Evolutionary conservation across 2,113 vertebrate genomes (phyloP).

Genomic region (Salvelinus namaycush): DNA sequence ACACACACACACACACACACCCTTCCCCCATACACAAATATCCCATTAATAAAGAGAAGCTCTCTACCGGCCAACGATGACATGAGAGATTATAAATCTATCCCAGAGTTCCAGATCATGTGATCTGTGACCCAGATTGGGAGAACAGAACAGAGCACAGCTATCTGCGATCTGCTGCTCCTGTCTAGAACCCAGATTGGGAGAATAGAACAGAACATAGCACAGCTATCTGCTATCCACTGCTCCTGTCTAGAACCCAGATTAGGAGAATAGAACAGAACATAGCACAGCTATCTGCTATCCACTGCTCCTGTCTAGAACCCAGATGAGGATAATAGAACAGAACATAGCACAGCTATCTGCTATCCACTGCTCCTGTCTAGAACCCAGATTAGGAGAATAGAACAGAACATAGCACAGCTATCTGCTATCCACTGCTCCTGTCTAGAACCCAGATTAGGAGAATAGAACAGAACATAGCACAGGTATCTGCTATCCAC

Average conservation of each 20-base stretch:
- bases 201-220: neutral
- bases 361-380: no score
- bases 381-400: no score
- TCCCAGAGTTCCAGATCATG: neutral
- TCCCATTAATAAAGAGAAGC: no score
- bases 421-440: no score
- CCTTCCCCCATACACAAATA: no score
- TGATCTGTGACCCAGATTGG: neutral
- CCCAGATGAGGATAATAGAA: neutral
- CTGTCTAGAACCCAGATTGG: no score
- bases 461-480: neutral
- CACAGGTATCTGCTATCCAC: constrained; percentile 4
- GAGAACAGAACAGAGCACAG: no score
- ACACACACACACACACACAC: no score
- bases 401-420: no score
- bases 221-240: constrained; percentile 7
- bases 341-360: no score
- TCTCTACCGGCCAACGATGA: neutral
- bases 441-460: no score
- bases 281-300: neutral
- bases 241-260: constrained; percentile 1
- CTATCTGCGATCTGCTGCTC: no score
- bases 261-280: neutral
- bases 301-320: constrained; percentile 5
- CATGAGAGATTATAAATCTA: neutral